phyloP scores from a whole-genome alignment of 2,113 vertebrate species.

The Uria aalge region DNA sequence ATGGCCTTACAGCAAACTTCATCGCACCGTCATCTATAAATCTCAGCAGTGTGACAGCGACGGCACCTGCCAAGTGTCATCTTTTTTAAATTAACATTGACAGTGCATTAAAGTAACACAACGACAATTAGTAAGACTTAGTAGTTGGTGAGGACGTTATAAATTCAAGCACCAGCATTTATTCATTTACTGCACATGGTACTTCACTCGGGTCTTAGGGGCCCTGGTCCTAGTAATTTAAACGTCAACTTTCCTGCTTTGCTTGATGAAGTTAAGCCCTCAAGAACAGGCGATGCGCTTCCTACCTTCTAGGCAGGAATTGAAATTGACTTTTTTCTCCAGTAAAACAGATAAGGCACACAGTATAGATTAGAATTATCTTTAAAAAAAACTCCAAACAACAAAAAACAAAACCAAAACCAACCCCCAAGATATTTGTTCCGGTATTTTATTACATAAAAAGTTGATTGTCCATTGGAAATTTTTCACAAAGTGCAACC shows the following conservation, averaged over 20 bases:
- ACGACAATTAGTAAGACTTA: neutral
- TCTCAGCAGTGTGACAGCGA: neutral
- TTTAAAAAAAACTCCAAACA: neutral
- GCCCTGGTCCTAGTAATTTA: neutral
- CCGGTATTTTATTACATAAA: slow-evolving; percentile 18
- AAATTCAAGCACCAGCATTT: neutral
- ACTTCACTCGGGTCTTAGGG: neutral
- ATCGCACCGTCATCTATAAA: accelerated
- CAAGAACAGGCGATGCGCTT: neutral
- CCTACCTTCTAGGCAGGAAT: neutral
- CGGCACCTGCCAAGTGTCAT: neutral
- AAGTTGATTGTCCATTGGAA: slow-evolving; percentile 27
- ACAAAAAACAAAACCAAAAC: neutral
- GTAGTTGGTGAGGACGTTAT: neutral
- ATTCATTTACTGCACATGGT: neutral
- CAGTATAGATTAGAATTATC: neutral
- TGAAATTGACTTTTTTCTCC: neutral
- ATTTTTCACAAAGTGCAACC: neutral
- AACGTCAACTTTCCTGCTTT: neutral
- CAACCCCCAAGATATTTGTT: neutral
- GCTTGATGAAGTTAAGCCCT: neutral
- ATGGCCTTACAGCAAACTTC: neutral
- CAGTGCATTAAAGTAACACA: too few relatives aligned
- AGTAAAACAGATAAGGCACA: neutral
- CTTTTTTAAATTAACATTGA: neutral